Evolutionary conservation across 2,888 invertebrate species (phyloP), one percentile per base, ranked within the genome.

Genomic region (Polymixis lichenea): DNA sequence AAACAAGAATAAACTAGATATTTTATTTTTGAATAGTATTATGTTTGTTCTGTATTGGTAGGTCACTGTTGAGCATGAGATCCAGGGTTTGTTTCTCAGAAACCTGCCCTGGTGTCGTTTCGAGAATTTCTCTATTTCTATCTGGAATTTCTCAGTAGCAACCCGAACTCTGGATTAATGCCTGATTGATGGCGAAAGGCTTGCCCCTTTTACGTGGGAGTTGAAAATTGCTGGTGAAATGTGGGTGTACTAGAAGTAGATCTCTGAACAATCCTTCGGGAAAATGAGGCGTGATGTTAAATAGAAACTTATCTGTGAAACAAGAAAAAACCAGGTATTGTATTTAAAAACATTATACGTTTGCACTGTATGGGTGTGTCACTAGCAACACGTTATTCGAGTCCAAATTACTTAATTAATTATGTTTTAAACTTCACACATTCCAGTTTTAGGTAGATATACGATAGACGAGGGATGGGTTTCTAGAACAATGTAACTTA

Each of bases 401-500:
- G 49, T 49, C 22, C 13, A 13, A 55, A 73, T 46, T 4, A 46
- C 43, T 46, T 46, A 32, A 73, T 73, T 49, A 60, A 19, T 51
- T 19, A 22, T 6, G 17, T 60, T 43, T 51, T 8, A 61, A 11
- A 77, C 1, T 43, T 32, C 51, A 28, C 25, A 74, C 19, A 32
- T 19, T 43, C 19, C 7, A 43, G 38, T 9, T 15, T 25, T 19
- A 69, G 3, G 15, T 69, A 32, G 5, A 13, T 32, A n/a, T n/a
- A 46, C 0, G 5, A 32, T 19, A 49, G 43, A 76, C 43, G n/a
- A 43, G 19, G 28, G n/a, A 61, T 51, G 28, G 28, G n/a, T 75
- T 13, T n/a, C 28, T 17, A 46, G 43, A 75, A 76, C 60, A 75
- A 51, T 32, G 13, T 19, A n/a, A 51, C 4, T 60, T 43, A 19